These are phyloP conservation scores for Drosophila lacertosa DNA, from an alignment of 1,140 invertebrate species.

Conservation along the genomic window DNA sequence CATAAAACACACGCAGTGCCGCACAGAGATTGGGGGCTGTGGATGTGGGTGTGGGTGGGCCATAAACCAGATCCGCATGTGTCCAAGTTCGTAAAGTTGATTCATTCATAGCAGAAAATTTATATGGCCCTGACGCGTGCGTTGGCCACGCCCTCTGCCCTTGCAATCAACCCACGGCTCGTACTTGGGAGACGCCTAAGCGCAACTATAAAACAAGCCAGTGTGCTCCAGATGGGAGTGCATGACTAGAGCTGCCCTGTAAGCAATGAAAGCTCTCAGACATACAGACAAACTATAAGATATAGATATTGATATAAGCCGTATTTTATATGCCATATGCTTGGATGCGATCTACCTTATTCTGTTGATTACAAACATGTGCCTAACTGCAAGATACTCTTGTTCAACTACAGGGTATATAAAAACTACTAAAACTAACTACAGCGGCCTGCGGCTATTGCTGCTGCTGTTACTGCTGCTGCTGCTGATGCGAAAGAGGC, in stretches of 20 bases:
- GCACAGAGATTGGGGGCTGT: conserved; percentile 3
- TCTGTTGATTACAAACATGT: background rate
- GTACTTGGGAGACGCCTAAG: conserved; percentile 17
- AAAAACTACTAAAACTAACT: conserved; percentile 31
- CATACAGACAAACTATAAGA: too few relatives aligned
- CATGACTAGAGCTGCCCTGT: too few relatives aligned
- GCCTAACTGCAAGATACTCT: background rate
- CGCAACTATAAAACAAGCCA: conserved; percentile 31
- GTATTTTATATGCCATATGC: too few relatives aligned
- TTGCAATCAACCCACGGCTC: background rate
- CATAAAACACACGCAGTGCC: conserved; percentile 33
- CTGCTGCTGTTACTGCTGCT: conserved; percentile 2
- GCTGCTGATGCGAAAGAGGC: conserved; percentile 16
- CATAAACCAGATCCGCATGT: conserved; percentile 50
- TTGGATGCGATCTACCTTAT: too few relatives aligned
- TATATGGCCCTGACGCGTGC: conserved; percentile 59
- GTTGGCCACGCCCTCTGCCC: background rate
- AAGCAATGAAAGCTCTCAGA: too few relatives aligned
- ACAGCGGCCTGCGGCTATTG: conserved; percentile 6
- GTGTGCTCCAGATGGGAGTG: background rate
- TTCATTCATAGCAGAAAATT: conserved; percentile 77
- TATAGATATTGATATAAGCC: too few relatives aligned
- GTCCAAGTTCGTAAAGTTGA: conserved; percentile 78
- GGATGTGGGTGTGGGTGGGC: conserved; percentile 43
- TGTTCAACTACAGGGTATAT: conserved; percentile 1